Conservation (phyloP, 2,888 invertebrate genomes). For the Oligia latruncula region DNA sequence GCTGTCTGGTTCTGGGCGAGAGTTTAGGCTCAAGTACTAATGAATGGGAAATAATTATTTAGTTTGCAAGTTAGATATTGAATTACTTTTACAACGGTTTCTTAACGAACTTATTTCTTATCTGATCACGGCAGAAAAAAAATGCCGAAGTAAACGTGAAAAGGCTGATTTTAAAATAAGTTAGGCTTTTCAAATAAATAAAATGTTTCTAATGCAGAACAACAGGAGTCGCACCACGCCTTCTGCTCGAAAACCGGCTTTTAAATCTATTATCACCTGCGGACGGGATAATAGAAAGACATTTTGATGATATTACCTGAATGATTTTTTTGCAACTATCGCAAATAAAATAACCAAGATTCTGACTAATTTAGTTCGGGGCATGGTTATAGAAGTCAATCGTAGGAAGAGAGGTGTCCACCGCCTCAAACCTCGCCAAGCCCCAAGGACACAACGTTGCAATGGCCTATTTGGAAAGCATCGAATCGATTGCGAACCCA, state of each 20-base stretch:
- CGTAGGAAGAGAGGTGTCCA: too few relatives aligned
- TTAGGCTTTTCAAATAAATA: background rate
- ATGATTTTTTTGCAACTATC: too few relatives aligned
- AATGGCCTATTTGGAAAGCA: background rate
- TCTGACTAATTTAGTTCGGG: background rate
- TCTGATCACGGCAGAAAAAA: background rate
- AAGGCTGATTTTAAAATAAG: background rate
- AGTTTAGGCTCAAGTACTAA: conserved; percentile 3
- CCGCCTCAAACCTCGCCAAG: too few relatives aligned
- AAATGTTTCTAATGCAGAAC: background rate
- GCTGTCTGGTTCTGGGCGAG: conserved; percentile 21
- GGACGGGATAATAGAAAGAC: background rate
- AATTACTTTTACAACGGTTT: conserved; percentile 2
- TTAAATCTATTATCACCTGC: background rate
- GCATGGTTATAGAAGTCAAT: too few relatives aligned
- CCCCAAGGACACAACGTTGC: too few relatives aligned
- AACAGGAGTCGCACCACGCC: background rate
- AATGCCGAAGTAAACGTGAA: background rate
- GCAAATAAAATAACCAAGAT: background rate
- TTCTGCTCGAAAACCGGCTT: background rate
- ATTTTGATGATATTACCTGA: background rate
- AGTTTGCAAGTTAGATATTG: conserved; percentile 12
- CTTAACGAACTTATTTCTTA: conserved; percentile 9
- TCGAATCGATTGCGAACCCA: too few relatives aligned
- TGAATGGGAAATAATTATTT: conserved; percentile 33